phyloP scores from a whole-genome alignment of 1,140 invertebrate species.

The Antheraea mylitta region DNA sequence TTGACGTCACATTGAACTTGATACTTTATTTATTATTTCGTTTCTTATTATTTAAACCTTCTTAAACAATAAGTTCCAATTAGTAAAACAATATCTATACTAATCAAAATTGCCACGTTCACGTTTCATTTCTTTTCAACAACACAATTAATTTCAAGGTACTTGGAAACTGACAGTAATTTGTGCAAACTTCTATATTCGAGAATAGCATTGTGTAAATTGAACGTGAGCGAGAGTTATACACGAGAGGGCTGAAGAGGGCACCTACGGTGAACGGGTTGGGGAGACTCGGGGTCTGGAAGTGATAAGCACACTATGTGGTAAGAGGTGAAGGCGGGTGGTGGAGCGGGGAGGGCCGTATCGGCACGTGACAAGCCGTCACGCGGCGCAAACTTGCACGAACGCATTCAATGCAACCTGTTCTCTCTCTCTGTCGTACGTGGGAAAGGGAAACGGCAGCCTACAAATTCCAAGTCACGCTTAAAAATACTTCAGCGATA shows the following conservation, averaged over 20 bases:
- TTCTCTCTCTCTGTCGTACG: not conserved
- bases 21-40: no score
- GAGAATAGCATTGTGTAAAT: conserved; percentile 16
- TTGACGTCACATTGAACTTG: no score
- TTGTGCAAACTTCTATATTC: not conserved
- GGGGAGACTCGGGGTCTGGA: conserved; percentile 19
- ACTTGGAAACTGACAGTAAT: not conserved
- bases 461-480: not conserved
- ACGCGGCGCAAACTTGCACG: conserved; percentile 37
- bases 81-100: no score
- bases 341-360: conserved; percentile 20
- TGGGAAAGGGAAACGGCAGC: conserved; percentile 4
- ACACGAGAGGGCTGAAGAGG: conserved; percentile 19
- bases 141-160: not conserved
- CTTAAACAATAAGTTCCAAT: no score
- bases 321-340: not conserved
- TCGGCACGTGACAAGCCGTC: conserved; percentile 37
- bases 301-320: conserved; percentile 26
- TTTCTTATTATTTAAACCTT: no score
- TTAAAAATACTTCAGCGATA: no score
- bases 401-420: conserved; percentile 28
- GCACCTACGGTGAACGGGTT: conserved; percentile 13
- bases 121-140: not conserved
- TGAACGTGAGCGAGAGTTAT: conserved; percentile 10
- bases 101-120: no score